Conservation (phyloP, 2,797 vertebrate species). For the Valencia hispanica region DNA sequence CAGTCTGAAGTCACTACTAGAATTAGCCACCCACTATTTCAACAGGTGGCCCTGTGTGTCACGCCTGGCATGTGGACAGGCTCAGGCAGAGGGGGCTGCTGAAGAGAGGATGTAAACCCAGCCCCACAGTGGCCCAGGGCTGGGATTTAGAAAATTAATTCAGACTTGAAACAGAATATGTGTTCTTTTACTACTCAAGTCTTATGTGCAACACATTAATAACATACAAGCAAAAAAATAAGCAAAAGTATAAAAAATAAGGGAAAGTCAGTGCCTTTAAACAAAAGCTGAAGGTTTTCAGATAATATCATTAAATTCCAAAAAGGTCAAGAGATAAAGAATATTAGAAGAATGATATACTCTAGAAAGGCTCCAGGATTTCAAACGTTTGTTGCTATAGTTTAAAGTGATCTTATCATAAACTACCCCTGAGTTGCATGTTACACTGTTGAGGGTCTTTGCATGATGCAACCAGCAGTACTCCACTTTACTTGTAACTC, state of each 20-base stretch:
- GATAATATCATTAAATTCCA: not conserved
- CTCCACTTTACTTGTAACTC: not conserved
- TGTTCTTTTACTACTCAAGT: not conserved
- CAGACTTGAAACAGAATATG: not conserved
- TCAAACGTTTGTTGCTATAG: not conserved
- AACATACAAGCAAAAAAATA: not conserved
- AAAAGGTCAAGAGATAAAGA: not conserved
- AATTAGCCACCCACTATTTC: slow-evolving; percentile 86
- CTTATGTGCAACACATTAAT: too few relatives aligned
- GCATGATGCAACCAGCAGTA: not conserved
- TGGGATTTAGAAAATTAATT: not conserved
- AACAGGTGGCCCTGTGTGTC: slow-evolving; percentile 88
- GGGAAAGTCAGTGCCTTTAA: not conserved
- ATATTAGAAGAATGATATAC: not conserved
- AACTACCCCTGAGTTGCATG: not conserved
- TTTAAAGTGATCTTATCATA: not conserved
- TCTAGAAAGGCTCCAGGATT: not conserved
- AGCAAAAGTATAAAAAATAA: not conserved
- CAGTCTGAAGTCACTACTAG: slow-evolving; percentile 84
- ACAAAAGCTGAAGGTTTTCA: not conserved
- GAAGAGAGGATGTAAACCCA: not conserved
- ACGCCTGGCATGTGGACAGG: slow-evolving; percentile 58
- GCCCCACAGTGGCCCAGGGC: not conserved
- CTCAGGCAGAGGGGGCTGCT: slow-evolving; percentile 3
- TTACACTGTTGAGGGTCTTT: not conserved